Percentiles rank a stretch among this genome's conserved stretches.
Evolutionary conservation across 37 sponge, comb jelly and placozoan species (phyloP).

Genomic region (Diacarnus erythraeanus): DNA sequence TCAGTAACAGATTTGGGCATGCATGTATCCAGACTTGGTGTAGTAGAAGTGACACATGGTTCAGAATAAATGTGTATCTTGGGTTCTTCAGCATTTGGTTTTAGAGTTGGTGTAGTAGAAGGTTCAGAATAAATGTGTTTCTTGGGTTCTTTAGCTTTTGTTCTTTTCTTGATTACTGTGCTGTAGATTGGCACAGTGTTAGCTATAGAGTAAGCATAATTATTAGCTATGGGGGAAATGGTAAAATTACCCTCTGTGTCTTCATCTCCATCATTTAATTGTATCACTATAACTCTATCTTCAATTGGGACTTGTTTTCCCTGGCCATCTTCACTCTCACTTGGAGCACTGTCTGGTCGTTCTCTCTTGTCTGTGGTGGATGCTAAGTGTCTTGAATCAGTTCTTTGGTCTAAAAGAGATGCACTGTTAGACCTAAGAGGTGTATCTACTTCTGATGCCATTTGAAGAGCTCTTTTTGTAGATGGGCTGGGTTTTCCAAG

Average conservation of each 20-base stretch:
- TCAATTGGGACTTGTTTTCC: not conserved
- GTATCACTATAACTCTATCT: not conserved
- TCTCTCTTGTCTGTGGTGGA: not conserved
- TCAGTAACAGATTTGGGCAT: not conserved
- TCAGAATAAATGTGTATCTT: not conserved
- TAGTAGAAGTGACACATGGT: not conserved
- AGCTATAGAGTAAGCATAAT: not conserved
- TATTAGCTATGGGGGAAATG: not conserved
- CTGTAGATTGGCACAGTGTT: conserved; percentile 34
- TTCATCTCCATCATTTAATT: not conserved
- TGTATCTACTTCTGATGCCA: not conserved
- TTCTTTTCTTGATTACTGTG: conserved; percentile 23
- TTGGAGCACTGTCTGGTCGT: conserved; percentile 14
- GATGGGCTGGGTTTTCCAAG: not conserved
- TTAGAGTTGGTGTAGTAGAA: not conserved
- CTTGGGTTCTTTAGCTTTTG: not conserved
- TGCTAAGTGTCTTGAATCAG: not conserved
- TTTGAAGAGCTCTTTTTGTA: not conserved
- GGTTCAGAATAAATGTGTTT: not conserved
- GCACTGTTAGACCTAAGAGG: conserved; percentile 28
- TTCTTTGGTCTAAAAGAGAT: not conserved
- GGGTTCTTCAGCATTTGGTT: no score
- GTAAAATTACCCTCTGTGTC: not conserved
- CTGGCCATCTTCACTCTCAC: not conserved
- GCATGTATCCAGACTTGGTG: conserved; percentile 6